Evolutionary conservation across 2,113 vertebrate genomes (phyloP).

Genomic region (Anoplopoma fimbria): DNA sequence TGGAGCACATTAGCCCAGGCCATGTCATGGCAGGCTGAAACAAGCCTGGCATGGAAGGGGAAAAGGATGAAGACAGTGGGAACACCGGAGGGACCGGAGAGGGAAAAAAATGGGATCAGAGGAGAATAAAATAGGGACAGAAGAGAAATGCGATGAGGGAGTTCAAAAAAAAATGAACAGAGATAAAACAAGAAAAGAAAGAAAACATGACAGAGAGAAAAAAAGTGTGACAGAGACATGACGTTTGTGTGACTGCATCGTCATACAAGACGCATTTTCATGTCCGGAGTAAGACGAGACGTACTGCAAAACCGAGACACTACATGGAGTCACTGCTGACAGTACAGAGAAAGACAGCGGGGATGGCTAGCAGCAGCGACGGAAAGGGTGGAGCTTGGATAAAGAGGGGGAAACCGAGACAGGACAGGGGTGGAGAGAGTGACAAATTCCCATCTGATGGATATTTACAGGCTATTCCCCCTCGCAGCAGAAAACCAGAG

Average conservation of each 20-base stretch:
- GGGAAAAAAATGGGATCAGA: slow-evolving; percentile 40
- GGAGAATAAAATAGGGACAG: slow-evolving; percentile 22
- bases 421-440: slow-evolving; percentile 55
- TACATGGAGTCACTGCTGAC: slow-evolving; percentile 45
- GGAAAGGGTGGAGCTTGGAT: slow-evolving; percentile 17
- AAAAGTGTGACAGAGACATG: neutral
- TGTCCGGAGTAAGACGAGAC: slow-evolving; percentile 21
- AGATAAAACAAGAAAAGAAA: neutral
- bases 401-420: slow-evolving; percentile 24
- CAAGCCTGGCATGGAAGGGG: slow-evolving; percentile 62
- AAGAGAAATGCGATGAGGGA: neutral
- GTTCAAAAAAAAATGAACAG: neutral
- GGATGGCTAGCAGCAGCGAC: slow-evolving; percentile 30
- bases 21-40: slow-evolving; percentile 78
- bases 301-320: neutral
- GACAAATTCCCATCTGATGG: slow-evolving; percentile 74
- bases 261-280: slow-evolving; percentile 19
- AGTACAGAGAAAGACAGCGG: slow-evolving; percentile 41
- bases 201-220: neutral
- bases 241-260: slow-evolving; percentile 16
- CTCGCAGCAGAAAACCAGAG: slow-evolving; percentile 37
- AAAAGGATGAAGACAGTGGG: slow-evolving; percentile 47
- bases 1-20: slow-evolving; percentile 80
- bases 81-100: slow-evolving; percentile 41
- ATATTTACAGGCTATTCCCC: slow-evolving; percentile 71